Conservation (phyloP, 2,113 vertebrate species). For the Benitochromis conjunctus region DNA sequence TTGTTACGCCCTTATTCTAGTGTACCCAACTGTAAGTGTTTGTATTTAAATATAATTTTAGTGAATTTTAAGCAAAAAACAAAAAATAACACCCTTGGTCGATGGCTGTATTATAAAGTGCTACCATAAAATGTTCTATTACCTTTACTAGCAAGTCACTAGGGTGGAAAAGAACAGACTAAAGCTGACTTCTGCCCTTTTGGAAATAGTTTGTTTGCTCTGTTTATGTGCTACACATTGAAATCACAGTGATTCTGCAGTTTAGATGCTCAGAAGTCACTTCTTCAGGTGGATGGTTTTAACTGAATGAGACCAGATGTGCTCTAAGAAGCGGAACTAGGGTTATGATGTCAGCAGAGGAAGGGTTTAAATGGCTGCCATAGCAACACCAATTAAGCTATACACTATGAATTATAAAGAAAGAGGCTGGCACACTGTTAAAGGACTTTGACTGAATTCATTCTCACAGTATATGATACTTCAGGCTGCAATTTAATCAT, state of each 20-base stretch:
- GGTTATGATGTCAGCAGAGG: constrained; percentile 3
- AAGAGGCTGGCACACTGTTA: neutral
- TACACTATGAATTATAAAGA: neutral
- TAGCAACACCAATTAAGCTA: neutral
- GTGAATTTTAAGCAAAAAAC: neutral
- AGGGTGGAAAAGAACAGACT: neutral
- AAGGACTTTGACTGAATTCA: neutral
- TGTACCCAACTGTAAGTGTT: neutral
- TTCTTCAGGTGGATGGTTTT: neutral
- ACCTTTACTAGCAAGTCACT: neutral
- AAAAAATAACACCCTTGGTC: neutral
- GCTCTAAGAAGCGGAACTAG: constrained; percentile 4
- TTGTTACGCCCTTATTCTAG: neutral
- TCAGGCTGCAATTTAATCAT: neutral
- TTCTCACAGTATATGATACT: neutral
- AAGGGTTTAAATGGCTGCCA: constrained; percentile 2
- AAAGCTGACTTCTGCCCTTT: neutral
- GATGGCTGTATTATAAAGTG: neutral
- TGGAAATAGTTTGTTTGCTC: neutral
- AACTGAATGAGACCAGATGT: constrained; percentile 44
- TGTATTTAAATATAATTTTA: neutral
- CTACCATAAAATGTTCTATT: neutral
- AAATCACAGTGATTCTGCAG: neutral
- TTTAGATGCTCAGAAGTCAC: neutral
- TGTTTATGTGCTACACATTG: neutral